These are phyloP conservation scores for Eulacestoma nigropectus DNA, from an alignment of 2,113 vertebrate genomes.

Conservation along the genomic window DNA sequence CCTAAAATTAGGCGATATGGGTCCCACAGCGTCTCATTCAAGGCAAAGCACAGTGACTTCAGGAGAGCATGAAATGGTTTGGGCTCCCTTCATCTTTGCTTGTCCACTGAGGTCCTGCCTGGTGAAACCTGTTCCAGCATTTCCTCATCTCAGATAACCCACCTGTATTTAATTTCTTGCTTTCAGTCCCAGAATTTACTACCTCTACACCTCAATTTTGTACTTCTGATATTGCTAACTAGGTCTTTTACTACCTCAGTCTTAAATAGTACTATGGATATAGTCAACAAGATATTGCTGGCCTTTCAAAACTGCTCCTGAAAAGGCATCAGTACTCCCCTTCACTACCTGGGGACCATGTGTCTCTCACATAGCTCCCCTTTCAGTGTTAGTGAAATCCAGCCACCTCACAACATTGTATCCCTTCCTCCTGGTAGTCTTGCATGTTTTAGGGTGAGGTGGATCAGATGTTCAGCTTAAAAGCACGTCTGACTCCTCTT, in stretches of 20 bases:
- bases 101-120: background rate
- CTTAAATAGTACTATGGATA: background rate
- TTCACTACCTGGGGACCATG: accelerated
- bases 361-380: background rate
- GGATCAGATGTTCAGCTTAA: background rate
- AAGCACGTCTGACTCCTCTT: background rate
- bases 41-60: background rate
- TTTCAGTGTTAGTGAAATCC: background rate
- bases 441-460: background rate
- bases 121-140: background rate
- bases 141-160: background rate
- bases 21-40: background rate
- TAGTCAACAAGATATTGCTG: background rate
- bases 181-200: background rate
- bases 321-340: background rate
- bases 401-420: background rate
- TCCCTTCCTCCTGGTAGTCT: background rate
- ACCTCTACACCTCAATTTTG: background rate
- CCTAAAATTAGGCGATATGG: background rate
- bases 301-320: background rate
- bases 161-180: background rate
- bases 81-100: background rate
- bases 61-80: background rate
- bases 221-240: background rate
- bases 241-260: background rate